A percentile compares a stretch with the other conserved stretches of the same genome.
Conservation (phyloP, 37 sponge, comb jelly and placozoan genomes). For the Ianthella basta region DNA sequence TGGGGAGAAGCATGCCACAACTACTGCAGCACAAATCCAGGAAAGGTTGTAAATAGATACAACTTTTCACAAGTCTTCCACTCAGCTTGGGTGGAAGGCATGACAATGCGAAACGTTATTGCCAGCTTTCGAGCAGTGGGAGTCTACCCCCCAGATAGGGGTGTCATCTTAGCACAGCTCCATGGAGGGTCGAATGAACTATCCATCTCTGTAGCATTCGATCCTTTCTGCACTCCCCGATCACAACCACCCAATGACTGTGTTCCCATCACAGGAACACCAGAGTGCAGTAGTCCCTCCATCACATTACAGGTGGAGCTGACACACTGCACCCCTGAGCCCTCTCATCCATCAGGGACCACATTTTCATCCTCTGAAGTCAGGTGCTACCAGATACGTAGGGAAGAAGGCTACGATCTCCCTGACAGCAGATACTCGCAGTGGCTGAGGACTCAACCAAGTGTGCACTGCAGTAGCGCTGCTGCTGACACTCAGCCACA, state of each 20-base stretch:
- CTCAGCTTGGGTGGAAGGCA: conserved; percentile 31
- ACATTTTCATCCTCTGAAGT: conserved; percentile 16
- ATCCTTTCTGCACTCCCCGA: conserved; percentile 28
- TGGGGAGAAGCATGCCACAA: conserved; percentile 37
- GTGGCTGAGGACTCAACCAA: neutral
- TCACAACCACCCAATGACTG: neutral
- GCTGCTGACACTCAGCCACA: neutral
- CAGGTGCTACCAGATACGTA: neutral
- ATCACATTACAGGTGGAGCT: neutral
- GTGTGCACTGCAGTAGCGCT: neutral
- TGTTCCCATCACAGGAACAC: neutral
- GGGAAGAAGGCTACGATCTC: conserved; percentile 23
- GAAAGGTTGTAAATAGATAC: conserved; percentile 34
- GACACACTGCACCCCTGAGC: conserved; percentile 1
- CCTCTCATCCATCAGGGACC: neutral
- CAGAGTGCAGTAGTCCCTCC: conserved; percentile 12
- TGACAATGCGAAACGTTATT: conserved; percentile 16
- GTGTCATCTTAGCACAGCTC: conserved; percentile 9
- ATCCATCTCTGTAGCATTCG: neutral
- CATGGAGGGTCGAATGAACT: neutral
- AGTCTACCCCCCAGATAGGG: conserved; percentile 11
- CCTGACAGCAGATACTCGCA: conserved; percentile 20
- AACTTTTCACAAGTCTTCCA: conserved; percentile 22
- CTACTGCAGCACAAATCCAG: conserved; percentile 24
- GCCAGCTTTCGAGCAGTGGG: conserved; percentile 12